phyloP scores from a whole-genome alignment of 2,113 vertebrate genomes.

The Lagopus leucura region DNA sequence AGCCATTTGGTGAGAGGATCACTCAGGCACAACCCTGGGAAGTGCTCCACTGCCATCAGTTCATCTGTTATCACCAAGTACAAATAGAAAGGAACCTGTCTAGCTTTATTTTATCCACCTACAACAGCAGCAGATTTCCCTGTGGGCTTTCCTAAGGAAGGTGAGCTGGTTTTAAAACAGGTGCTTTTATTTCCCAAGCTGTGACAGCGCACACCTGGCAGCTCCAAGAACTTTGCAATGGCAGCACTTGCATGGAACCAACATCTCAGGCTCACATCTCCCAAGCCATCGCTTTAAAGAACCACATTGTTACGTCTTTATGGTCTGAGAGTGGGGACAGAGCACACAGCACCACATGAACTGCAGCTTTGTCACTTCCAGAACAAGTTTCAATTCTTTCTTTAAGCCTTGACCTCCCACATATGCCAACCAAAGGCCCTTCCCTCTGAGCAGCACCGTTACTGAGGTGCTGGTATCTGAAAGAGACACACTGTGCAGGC shows the following conservation, averaged over 20 bases:
- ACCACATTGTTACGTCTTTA: not conserved
- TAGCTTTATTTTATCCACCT: not conserved
- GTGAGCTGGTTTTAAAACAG: fast-evolving
- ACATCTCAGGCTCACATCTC: not conserved
- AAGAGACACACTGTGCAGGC: not conserved
- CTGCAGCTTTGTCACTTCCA: not conserved
- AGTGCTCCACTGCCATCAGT: not conserved
- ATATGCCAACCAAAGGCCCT: not conserved
- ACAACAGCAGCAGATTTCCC: not conserved
- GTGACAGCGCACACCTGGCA: not conserved
- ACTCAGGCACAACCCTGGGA: not conserved
- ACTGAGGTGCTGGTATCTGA: not conserved
- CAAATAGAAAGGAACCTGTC: not conserved
- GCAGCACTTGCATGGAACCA: not conserved
- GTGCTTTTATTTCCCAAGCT: not conserved
- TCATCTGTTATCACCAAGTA: not conserved
- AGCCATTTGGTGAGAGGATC: not conserved
- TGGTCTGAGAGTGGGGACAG: not conserved
- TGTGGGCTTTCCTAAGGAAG: not conserved
- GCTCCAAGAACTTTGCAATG: not conserved
- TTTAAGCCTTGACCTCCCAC: not conserved
- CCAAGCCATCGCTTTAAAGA: not conserved
- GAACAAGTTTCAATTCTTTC: not conserved
- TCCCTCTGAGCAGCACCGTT: not conserved
- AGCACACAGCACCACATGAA: fast-evolving